phyloP scores from a whole-genome alignment of 1,140 invertebrate genomes.

The Gryllus bimaculatus region DNA sequence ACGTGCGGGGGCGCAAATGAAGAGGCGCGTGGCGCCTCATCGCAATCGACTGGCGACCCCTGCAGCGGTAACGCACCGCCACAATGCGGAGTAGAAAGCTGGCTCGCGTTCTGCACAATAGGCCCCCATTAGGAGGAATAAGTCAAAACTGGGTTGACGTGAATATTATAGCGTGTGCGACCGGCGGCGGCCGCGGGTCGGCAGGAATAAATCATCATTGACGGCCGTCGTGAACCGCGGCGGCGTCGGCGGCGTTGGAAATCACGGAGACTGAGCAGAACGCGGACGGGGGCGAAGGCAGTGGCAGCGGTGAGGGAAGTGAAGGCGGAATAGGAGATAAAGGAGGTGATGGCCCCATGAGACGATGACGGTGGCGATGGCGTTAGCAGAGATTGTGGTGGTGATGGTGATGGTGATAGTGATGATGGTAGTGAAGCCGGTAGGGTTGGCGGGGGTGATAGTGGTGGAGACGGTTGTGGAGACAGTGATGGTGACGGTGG shows the following conservation, averaged over 20 bases:
- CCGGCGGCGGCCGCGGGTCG: too few relatives aligned
- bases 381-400: too few relatives aligned
- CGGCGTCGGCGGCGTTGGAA: not conserved
- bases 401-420: too few relatives aligned
- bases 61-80: not conserved
- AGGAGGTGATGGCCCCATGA: too few relatives aligned
- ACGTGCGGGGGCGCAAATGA: not conserved
- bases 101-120: not conserved
- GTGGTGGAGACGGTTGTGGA: too few relatives aligned
- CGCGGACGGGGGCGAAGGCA: not conserved
- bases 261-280: not conserved
- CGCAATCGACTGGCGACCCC: not conserved
- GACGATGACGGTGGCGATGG: too few relatives aligned
- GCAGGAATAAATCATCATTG: not conserved
- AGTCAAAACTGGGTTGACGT: slow-evolving; percentile 1
- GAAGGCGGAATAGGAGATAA: not conserved
- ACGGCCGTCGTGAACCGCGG: not conserved
- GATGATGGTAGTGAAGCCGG: too few relatives aligned
- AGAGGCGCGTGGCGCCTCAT: not conserved
- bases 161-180: slow-evolving; percentile 4
- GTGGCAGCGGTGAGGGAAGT: not conserved
- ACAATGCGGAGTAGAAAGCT: not conserved
- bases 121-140: not conserved
- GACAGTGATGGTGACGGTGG: too few relatives aligned
- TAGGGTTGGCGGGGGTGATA: too few relatives aligned